Evolutionary conservation across 2,797 vertebrate species (phyloP), one percentile per base, ranked within the genome.

Genomic region (Coracias cyanogaster): DNA sequence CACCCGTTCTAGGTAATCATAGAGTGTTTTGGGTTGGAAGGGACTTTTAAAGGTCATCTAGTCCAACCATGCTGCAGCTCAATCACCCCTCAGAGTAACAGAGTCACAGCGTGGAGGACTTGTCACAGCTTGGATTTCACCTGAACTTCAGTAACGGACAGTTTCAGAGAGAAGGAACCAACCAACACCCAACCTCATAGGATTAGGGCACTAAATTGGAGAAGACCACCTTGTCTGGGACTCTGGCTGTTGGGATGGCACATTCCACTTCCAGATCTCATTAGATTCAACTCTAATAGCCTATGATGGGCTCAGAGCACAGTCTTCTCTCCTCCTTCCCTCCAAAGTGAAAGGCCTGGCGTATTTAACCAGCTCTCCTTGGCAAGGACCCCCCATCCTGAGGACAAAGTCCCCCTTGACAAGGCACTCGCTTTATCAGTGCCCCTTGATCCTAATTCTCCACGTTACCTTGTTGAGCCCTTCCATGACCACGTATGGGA

Each of bases 401-500:
- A 5, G 14, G 15, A 12, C 33, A 9, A 39, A 51, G 33, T 6
- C 31, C 37, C 46, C 39, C 4, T 4, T 4, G 62, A 48, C 25
- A 69, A 73, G 49, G 31, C 15, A 46, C 18, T 39, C 1, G 0
- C 8, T 41, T 62, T 19, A 35, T 15, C 16, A 31, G 2, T 10
- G 12, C 17, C 43, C 22, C n/a, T 25, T 3, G 9, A 57, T 8
- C 43, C 60, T 10, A 22, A 21, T 10, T 28, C 28, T 62, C 55
- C 79, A 15, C 26, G 33, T 96, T 91, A 99, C 99, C 99, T 99
- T 99, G 98, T 99, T 99, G 57, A 99, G 99, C 58, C 99, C 99
- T 94, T 99, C 99, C 99, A 99, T 99, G 97, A 99, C 99, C 97
- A 99, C 99, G 4, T 99, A 99, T 3, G 99, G 99, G 97, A 99